phyloP scores from a whole-genome alignment of 1,140 invertebrate species.

The Platyura marginata region DNA sequence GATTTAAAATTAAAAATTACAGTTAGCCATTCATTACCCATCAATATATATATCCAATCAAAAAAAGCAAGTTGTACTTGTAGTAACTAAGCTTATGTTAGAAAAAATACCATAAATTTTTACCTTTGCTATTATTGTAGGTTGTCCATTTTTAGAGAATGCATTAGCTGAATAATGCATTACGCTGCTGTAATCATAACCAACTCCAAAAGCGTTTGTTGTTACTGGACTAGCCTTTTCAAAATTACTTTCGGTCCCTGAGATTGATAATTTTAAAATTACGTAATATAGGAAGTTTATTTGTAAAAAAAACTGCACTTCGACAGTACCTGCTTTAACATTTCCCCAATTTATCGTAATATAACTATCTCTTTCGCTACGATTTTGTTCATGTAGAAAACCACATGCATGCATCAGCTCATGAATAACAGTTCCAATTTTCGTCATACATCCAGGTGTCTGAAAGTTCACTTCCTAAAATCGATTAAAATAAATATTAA shows the following conservation, averaged over 20 bases:
- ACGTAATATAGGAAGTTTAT: too few species aligned
- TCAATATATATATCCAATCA: too few species aligned
- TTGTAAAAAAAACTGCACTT: too few species aligned
- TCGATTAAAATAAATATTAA: neutral
- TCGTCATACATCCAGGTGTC: slow-evolving; percentile 48
- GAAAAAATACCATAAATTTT: too few species aligned
- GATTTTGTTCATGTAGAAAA: slow-evolving; percentile 74
- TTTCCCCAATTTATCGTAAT: slow-evolving; percentile 53
- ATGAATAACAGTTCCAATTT: slow-evolving; percentile 59
- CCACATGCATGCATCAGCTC: slow-evolving; percentile 74
- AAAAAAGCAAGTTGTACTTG: neutral
- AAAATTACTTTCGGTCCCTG: slow-evolving; percentile 46
- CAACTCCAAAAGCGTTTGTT: slow-evolving; percentile 40
- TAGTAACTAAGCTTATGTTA: neutral
- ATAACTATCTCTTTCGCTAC: slow-evolving; percentile 56
- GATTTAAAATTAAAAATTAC: slow-evolving; percentile 19
- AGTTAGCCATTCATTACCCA: too few species aligned
- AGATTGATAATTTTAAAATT: too few species aligned
- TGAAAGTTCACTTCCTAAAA: slow-evolving; percentile 53
- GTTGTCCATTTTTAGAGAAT: slow-evolving; percentile 51
- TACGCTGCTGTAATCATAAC: slow-evolving; percentile 62
- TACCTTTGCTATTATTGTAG: slow-evolving; percentile 50
- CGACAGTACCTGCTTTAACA: slow-evolving; percentile 40
- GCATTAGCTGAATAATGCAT: slow-evolving; percentile 69
- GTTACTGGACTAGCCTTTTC: slow-evolving; percentile 34